Evolutionary conservation across 1,140 invertebrate species (phyloP).

Genomic region (Drosophila erecta): DNA sequence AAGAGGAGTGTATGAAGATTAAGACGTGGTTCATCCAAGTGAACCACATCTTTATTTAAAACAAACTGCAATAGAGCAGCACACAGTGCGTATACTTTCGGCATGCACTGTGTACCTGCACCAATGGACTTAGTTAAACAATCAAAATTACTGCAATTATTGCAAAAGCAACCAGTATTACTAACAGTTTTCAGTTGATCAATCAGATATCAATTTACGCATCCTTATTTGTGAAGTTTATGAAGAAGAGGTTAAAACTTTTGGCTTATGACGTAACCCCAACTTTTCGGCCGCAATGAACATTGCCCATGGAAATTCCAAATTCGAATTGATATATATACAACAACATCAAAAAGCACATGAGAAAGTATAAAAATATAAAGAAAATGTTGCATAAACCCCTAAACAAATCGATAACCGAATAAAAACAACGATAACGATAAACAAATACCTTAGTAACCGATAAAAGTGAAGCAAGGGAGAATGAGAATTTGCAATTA

Average conservation of each 20-base stretch:
- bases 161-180: conserved; percentile 33
- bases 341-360: conserved; percentile 63
- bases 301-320: conserved; percentile 39
- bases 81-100: conserved; percentile 57
- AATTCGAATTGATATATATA: conserved; percentile 82
- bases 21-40: conserved; percentile 29
- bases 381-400: conserved; percentile 68
- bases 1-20: conserved; percentile 24
- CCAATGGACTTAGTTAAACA: conserved; percentile 58
- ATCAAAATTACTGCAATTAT: conserved; percentile 43
- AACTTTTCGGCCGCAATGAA: conserved; percentile 46
- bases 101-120: conserved; percentile 61
- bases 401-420: conserved; percentile 37
- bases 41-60: conserved; percentile 58
- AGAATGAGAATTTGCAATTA: conserved; percentile 58
- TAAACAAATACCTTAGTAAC: conserved; percentile 57
- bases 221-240: conserved; percentile 64
- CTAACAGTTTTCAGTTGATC: conserved; percentile 42
- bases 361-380: conserved; percentile 70
- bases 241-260: conserved; percentile 67
- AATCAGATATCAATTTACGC: conserved; percentile 58
- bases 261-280: conserved; percentile 73
- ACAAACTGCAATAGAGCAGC: conserved; percentile 72
- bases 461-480: conserved; percentile 40
- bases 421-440: conserved; percentile 51